Evolutionary conservation across 2,797 vertebrate species (phyloP).

Genomic region (Acanthornis magna): DNA sequence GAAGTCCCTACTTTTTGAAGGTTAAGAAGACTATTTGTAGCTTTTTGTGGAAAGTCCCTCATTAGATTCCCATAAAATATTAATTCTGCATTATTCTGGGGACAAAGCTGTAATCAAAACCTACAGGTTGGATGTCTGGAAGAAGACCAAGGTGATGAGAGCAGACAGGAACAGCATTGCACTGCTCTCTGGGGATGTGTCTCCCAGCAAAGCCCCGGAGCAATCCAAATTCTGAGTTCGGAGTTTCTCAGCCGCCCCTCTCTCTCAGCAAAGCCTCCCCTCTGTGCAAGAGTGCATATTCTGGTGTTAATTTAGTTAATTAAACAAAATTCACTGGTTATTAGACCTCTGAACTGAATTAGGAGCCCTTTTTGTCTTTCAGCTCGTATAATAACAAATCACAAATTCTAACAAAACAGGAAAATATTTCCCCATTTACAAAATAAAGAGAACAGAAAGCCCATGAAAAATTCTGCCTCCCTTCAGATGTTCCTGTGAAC

Average conservation of each 20-base stretch:
- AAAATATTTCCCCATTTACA: neutral
- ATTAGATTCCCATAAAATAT: neutral
- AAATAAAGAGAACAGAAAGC: neutral
- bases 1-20: neutral
- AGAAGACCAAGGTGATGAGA: neutral
- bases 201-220: neutral
- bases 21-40: neutral
- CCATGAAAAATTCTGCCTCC: neutral
- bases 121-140: neutral
- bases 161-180: neutral
- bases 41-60: neutral
- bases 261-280: neutral
- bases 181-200: neutral
- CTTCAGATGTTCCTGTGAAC: neutral
- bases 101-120: neutral
- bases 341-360: neutral
- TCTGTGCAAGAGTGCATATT: accelerated
- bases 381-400: accelerated
- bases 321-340: neutral
- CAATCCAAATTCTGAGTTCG: neutral
- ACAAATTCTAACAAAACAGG: neutral
- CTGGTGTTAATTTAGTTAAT: neutral
- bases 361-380: neutral
- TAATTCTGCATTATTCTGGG: neutral
- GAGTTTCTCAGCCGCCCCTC: neutral